These are phyloP conservation scores for Ridgeia piscesae DNA, from an alignment of 1,140 invertebrate genomes.

Conservation along the genomic window DNA sequence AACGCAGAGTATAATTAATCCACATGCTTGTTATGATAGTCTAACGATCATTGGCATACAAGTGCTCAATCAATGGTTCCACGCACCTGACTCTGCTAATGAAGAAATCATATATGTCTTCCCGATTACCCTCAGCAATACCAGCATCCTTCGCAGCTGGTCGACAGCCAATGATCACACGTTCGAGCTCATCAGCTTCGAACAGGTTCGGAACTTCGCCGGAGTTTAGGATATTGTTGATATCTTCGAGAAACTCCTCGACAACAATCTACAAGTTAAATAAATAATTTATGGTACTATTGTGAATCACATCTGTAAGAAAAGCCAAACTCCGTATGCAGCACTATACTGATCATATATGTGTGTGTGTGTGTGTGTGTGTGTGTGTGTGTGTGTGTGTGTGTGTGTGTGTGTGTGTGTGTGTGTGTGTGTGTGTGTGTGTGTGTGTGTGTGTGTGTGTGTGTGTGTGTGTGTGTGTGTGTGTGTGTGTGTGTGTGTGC, in stretches of 20 bases:
- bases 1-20: too few species aligned
- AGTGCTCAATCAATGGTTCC: not conserved
- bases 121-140: slow-evolving; percentile 69
- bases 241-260: slow-evolving; percentile 83
- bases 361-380: too few species aligned
- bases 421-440: too few species aligned
- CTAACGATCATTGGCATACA: not conserved
- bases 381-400: too few species aligned
- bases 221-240: slow-evolving; percentile 76
- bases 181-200: slow-evolving; percentile 81
- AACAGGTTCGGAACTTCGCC: slow-evolving; percentile 59
- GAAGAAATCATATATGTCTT: slow-evolving; percentile 70
- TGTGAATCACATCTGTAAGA: not conserved
- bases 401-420: too few species aligned
- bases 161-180: slow-evolving; percentile 71
- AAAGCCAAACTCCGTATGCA: too few species aligned
- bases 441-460: too few species aligned
- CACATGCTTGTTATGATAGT: too few species aligned
- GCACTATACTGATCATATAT: not conserved
- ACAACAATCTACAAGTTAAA: slow-evolving; percentile 64
- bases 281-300: not conserved
- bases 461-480: too few species aligned
- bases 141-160: slow-evolving; percentile 72
- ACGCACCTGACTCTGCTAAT: slow-evolving; percentile 57
- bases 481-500: too few species aligned